phyloP scores from a whole-genome alignment of 1,140 invertebrate species.

The Zaprionus kolodkinae region DNA sequence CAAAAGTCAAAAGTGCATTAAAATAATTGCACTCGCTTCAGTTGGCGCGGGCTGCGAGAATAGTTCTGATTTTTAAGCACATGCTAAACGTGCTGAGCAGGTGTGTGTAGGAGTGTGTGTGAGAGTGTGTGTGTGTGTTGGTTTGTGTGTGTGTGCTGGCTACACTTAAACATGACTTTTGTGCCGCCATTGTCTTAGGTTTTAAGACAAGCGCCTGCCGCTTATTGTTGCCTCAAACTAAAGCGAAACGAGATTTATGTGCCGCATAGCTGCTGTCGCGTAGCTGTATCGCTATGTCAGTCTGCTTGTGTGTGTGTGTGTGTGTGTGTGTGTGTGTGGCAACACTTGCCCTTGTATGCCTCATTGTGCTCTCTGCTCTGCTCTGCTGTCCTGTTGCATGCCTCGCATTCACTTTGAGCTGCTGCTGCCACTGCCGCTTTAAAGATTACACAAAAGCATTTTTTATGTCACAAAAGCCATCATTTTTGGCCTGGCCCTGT shows the following conservation, averaged over 20 bases:
- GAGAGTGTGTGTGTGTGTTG: slow-evolving; percentile 14
- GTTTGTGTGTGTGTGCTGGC: slow-evolving; percentile 30
- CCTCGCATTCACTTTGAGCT: slow-evolving; percentile 54
- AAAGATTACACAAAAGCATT: slow-evolving; percentile 72
- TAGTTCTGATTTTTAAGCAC: slow-evolving; percentile 48
- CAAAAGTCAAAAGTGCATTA: slow-evolving; percentile 84
- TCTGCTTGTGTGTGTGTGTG: slow-evolving; percentile 13
- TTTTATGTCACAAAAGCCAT: slow-evolving; percentile 57
- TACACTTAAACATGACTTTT: slow-evolving; percentile 74
- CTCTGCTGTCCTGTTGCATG: slow-evolving; percentile 62
- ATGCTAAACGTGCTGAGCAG: slow-evolving; percentile 11
- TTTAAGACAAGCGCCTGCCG: slow-evolving; percentile 53
- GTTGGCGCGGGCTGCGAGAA: slow-evolving; percentile 23
- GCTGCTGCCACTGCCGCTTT: slow-evolving; percentile 34
- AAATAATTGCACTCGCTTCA: slow-evolving; percentile 83
- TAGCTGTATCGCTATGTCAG: not conserved
- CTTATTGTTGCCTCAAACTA: slow-evolving; percentile 56
- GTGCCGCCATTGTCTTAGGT: slow-evolving; percentile 65
- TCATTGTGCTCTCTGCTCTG: not conserved
- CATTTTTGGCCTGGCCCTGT: slow-evolving; percentile 34
- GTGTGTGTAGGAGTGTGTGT: slow-evolving; percentile 7
- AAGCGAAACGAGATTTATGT: slow-evolving; percentile 56
- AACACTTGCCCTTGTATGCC: slow-evolving; percentile 35
- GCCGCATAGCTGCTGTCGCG: slow-evolving; percentile 7
- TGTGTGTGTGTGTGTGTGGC: slow-evolving; percentile 35